Evolutionary conservation across 2,888 invertebrate genomes (phyloP).

Genomic region (Clepsis dumicolana): DNA sequence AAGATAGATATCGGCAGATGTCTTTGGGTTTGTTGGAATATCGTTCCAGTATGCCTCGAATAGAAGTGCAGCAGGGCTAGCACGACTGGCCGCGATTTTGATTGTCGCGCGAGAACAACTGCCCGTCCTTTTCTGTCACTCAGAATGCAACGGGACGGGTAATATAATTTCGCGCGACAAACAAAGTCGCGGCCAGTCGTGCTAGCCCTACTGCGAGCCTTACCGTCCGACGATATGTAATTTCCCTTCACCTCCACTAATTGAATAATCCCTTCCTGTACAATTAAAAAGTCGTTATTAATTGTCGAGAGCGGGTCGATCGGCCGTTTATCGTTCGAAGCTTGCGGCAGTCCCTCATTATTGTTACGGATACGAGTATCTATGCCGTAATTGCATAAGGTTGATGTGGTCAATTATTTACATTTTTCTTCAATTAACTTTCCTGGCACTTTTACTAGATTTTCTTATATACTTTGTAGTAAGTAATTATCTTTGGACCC

Average conservation of each 20-base stretch:
- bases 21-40: not conserved
- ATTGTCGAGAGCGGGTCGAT: slow-evolving; percentile 60
- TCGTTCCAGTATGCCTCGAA: not conserved
- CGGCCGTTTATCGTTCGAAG: slow-evolving; percentile 32
- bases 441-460: slow-evolving; percentile 4
- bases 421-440: slow-evolving; percentile 13
- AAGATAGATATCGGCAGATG: not conserved
- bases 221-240: slow-evolving; percentile 29
- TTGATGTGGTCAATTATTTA: slow-evolving; percentile 33
- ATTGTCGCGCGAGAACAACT: too few relatives aligned
- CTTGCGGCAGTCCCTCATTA: slow-evolving; percentile 54
- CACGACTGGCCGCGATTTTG: too few relatives aligned
- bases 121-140: too few relatives aligned
- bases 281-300: slow-evolving; percentile 65
- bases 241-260: slow-evolving; percentile 50
- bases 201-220: too few relatives aligned
- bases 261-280: slow-evolving; percentile 70
- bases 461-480: not conserved
- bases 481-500: not conserved
- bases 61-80: too few relatives aligned
- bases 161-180: too few relatives aligned
- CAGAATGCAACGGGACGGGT: too few relatives aligned
- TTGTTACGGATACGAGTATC: slow-evolving; percentile 47
- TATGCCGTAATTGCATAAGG: slow-evolving; percentile 21
- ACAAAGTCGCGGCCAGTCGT: too few relatives aligned